Evolutionary conservation across 2,888 invertebrate genomes (phyloP).

Genomic region (Rhorus exstirpatorius): DNA sequence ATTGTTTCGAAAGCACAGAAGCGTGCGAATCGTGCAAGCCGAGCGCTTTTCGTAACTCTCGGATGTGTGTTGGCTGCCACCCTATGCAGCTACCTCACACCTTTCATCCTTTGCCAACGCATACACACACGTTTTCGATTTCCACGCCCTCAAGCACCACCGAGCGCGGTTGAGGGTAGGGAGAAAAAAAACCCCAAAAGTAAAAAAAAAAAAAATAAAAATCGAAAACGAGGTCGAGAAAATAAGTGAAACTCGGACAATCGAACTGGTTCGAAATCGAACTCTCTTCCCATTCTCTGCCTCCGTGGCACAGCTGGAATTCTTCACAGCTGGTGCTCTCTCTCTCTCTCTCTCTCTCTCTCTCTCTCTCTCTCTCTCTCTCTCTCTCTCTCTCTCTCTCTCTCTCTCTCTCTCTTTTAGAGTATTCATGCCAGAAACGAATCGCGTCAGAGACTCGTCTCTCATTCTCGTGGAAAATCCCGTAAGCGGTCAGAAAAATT

Average conservation of each 20-base stretch:
- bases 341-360: background rate
- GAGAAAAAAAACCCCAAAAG: slow-evolving; percentile 20
- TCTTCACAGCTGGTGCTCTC: slow-evolving; percentile 58
- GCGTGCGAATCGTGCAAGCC: slow-evolving; percentile 62
- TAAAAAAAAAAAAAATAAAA: slow-evolving; percentile 41
- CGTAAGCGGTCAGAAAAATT: slow-evolving; percentile 49
- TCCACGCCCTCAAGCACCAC: slow-evolving; percentile 25
- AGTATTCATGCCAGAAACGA: slow-evolving; percentile 12
- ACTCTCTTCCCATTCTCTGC: slow-evolving; percentile 54
- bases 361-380: slow-evolving; percentile 6
- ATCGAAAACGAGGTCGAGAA: slow-evolving; percentile 63
- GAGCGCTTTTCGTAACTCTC: slow-evolving; percentile 52
- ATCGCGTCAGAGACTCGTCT: slow-evolving; percentile 32
- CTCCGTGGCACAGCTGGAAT: slow-evolving; percentile 52
- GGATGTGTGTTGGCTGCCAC: background rate
- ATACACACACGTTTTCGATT: slow-evolving; percentile 60
- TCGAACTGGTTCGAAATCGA: slow-evolving; percentile 72
- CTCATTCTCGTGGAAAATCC: slow-evolving; percentile 2
- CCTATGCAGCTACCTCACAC: background rate
- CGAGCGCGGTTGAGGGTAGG: slow-evolving; percentile 6
- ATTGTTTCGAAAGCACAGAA: slow-evolving; percentile 56
- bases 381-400: slow-evolving; percentile 11
- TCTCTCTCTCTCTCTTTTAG: slow-evolving; percentile 22
- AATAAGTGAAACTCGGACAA: slow-evolving; percentile 73
- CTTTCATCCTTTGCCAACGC: slow-evolving; percentile 17